Conservation (phyloP, 2,797 vertebrate species). For the Mallotus villosus region DNA sequence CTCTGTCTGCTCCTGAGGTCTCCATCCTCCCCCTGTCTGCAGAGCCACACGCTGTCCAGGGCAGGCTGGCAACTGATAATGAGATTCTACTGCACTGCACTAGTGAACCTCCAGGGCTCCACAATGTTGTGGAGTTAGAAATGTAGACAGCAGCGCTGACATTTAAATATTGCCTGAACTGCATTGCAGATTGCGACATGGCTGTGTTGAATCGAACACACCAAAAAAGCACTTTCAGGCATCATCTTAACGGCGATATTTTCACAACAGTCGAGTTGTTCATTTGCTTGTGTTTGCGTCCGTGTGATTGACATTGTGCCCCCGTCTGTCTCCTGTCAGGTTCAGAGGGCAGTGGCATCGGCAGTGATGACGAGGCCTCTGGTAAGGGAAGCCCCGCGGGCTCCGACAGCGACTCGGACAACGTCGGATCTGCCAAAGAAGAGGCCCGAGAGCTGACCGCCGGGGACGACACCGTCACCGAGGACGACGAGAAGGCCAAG, state of each 20-base stretch:
- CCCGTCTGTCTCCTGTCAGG: slow-evolving; percentile 63
- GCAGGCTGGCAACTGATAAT: slow-evolving; percentile 39
- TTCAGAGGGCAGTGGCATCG: slow-evolving; percentile 92
- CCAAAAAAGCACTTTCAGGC: background rate
- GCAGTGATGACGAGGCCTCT: slow-evolving; percentile 90
- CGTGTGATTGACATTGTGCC: background rate
- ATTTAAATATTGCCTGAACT: background rate
- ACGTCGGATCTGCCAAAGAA: slow-evolving; percentile 80
- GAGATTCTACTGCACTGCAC: slow-evolving; percentile 37
- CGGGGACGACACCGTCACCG: slow-evolving; percentile 69
- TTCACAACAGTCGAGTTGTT: background rate
- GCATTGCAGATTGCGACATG: slow-evolving; percentile 7
- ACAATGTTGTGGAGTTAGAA: slow-evolving; percentile 3
- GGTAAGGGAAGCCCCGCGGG: slow-evolving; percentile 85
- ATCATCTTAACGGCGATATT: background rate
- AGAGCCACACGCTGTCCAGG: slow-evolving; percentile 23
- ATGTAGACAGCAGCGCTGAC: background rate
- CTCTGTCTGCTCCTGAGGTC: slow-evolving; percentile 24
- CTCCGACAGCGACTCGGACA: slow-evolving; percentile 89
- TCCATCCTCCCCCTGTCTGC: slow-evolving; percentile 37
- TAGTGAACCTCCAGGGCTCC: slow-evolving; percentile 20
- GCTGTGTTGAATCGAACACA: background rate
- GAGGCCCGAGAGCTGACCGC: slow-evolving; percentile 72
- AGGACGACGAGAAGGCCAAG: slow-evolving; percentile 78
- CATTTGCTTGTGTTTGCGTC: background rate